Conservation (phyloP, 2,113 vertebrate genomes). For the Ptychochromis oligacanthus region DNA sequence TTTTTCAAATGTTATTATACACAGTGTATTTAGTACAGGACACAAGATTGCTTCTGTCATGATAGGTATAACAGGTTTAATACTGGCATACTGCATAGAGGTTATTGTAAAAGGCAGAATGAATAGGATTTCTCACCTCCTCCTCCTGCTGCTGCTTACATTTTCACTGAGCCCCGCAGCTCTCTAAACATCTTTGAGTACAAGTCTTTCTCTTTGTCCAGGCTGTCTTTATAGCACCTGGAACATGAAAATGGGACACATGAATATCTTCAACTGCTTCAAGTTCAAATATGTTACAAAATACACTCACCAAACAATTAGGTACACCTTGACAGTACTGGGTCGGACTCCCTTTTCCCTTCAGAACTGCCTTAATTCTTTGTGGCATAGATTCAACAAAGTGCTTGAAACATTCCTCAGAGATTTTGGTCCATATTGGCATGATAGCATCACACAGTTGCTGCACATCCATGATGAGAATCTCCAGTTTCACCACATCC, state of each 20-base stretch:
- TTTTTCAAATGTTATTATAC: neutral
- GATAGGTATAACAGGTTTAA: neutral
- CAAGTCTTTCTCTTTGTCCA: slow-evolving; percentile 77
- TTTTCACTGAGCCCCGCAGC: slow-evolving; percentile 28
- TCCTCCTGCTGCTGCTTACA: slow-evolving; percentile 12
- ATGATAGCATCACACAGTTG: too few relatives aligned
- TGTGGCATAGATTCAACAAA: too few relatives aligned
- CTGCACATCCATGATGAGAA: too few relatives aligned
- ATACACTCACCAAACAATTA: neutral
- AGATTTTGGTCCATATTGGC: too few relatives aligned
- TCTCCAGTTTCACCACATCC: too few relatives aligned
- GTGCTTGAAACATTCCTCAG: too few relatives aligned
- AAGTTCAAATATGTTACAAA: neutral
- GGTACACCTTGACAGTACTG: neutral
- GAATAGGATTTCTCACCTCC: slow-evolving; percentile 12
- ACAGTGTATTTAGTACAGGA: neutral
- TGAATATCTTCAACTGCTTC: neutral
- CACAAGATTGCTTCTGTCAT: neutral
- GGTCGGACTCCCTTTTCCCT: neutral
- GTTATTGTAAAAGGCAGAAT: neutral
- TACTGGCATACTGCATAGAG: neutral
- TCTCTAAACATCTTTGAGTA: slow-evolving; percentile 77
- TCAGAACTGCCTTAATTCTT: too few relatives aligned
- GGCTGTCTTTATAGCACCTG: slow-evolving; percentile 71
- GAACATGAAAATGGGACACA: neutral